Evolutionary conservation across 2,888 invertebrate species (phyloP).

Genomic region (Polydrusus cervinus): DNA sequence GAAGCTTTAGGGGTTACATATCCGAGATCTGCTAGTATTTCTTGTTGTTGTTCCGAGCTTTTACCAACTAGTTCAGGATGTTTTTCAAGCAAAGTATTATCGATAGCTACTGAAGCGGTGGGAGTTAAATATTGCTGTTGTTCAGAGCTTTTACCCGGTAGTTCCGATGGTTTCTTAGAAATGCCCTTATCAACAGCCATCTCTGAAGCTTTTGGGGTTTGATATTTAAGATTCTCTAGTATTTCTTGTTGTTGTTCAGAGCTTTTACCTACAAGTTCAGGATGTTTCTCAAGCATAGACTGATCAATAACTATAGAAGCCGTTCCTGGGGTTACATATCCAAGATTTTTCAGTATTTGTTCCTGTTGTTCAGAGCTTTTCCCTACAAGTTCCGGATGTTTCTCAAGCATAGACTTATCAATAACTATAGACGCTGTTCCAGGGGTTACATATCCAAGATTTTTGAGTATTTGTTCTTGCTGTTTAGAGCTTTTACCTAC

Average conservation of each 20-base stretch:
- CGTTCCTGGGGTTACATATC: not conserved
- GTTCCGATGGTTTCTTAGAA: conserved; percentile 22
- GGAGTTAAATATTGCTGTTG: conserved; percentile 23
- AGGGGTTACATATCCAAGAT: not conserved
- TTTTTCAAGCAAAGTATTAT: not conserved
- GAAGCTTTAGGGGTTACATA: not conserved
- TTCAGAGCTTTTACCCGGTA: conserved; percentile 14
- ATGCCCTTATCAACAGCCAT: not conserved
- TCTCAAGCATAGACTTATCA: conserved; percentile 5
- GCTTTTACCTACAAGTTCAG: conserved; percentile 27
- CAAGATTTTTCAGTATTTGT: not conserved
- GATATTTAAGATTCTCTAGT: conserved; percentile 30
- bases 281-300: not conserved
- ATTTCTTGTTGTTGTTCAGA: conserved; percentile 19
- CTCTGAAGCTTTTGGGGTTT: not conserved
- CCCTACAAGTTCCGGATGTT: conserved; percentile 26
- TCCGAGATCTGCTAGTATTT: not conserved
- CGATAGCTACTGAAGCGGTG: not conserved
- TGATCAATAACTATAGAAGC: not conserved
- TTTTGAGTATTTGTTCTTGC: not conserved
- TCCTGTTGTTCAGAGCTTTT: conserved; percentile 1
- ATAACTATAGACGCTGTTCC: conserved; percentile 2
- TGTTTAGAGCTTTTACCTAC: conserved; percentile 3
- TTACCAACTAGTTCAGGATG: conserved; percentile 4
- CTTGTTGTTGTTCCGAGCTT: not conserved